Evolutionary conservation across 2,113 vertebrate genomes (phyloP), one percentile per base, ranked within the genome.

Genomic region (Glaucidium brasilianum): DNA sequence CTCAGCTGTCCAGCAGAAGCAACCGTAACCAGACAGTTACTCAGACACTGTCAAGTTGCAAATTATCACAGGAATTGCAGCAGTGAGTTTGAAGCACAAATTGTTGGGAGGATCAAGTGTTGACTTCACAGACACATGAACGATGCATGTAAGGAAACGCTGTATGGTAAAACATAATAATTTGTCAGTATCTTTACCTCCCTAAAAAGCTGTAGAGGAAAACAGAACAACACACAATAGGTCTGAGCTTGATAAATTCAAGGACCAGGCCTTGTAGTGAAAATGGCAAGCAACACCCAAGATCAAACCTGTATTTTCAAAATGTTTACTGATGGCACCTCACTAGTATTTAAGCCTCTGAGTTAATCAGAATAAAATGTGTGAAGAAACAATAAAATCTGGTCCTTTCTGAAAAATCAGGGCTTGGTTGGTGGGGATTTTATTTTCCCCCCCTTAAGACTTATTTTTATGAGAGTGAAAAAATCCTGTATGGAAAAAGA

Each of bases 401-500:
- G 13, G 1, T 53, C 23, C 41, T 29, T 34, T 68, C 45, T 56
- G 20, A 82, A 82, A 30, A 30, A 20, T 15, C 22, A 29, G 23
- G 34, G 15, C n/a, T 76, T 37, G 22, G 4, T 34, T 63, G 43
- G 15, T 30, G 10, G 25, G 5, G 5, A 0, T 16, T 41, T 37
- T 52, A n/a, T n/a, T 37, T 2, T 2, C 0, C 9, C 1, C 25
- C 22, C 26, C 22, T 22, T 6, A 76, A 67, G 7, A 3, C 6
- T 85, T 62, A 27, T 49, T 91, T 85, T 74, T 53, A 20, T 30
- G 66, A 12, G 19, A 45, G 4, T 37, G 25, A 59, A 75, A 43
- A 12, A 20, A 3, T 2, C 9, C 29, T 58, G 9, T n/a, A 9
- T 3, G 13, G 19, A 21, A 63, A 73, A 68, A 72, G 23, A 73